Evolutionary conservation across 2,113 vertebrate genomes (phyloP), one percentile per base, ranked within the genome.

Genomic region (Hucho hucho): DNA sequence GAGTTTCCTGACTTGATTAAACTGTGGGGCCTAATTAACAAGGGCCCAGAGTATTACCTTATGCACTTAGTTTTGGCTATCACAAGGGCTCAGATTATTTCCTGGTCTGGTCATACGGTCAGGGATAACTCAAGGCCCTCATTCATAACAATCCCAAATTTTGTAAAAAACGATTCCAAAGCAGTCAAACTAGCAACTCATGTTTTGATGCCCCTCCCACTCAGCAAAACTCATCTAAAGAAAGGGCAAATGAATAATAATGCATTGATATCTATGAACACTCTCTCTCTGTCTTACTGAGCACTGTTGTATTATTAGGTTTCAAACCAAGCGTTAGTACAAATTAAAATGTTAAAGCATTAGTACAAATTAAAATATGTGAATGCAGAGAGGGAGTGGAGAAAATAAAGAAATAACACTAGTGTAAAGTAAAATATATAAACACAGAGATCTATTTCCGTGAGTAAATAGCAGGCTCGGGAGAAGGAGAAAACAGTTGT

Each of bases 161-260:
- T 59, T 59, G 58, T 59, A 59, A 59, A 73, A 16, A n/a, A 32
- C 32, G 1, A 32, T 6, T 32, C 7, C 1, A 37, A 7, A 9
- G 37, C 9, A 6, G 7, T 37, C 2, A 37, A 9, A 20, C 9
- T 6, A 37, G 4, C 26, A 28, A 71, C 66, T 46, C 73, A 56
- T 53, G 18, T 75, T 72, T 26, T 22, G 22, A 18, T 71, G 65
- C 24, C 58, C 85, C 84, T 70, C 25, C 81, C 79, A 87, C 83
- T 83, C 81, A 32, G 84, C 86, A 91, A 83, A 89, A 87, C 70
- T 69, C 61, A 80, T 78, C 80, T 29, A 73, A 81, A 68, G 49
- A 80, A 47, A 76, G 22, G 1, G 12, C 24, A 26, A 84, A 93
- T 96, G 91, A 96, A 95, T 94, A 95, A 96, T 94, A 95, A 96